Base-by-base conservation (phyloP, 2,113 vertebrate genomes). In the Tetrao urogallus region DNA sequence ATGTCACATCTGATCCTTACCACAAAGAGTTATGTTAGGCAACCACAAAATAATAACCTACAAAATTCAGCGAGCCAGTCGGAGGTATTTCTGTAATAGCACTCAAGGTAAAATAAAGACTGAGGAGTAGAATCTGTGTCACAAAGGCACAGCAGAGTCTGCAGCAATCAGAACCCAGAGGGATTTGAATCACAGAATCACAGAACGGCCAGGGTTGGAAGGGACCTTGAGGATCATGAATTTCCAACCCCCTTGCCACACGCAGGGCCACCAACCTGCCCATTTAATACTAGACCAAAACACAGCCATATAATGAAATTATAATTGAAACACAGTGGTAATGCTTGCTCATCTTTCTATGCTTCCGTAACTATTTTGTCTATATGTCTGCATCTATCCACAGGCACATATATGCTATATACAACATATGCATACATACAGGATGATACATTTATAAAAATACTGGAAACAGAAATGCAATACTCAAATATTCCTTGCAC, bases 41-140 rank as follows among this genome's bases (percentile, higher is more conserved):
- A 90, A 92, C 92, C 93, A 95, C 92, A 93, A 95, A 94, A 94
- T 42, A 97, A 84, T 58, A 52, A 93, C 82, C 70, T 84, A 93
- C 36, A 75, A 79, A 75, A 93, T 47, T 81, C 40, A 72, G 52
- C 76, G 76, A 91, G 54, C 61, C 63, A 73, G 14, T 25, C 61
- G 30, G 66, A 95, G 32, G 19, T 82, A 84, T 38, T 90, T 75
- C 40, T 73, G 56, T 65, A 86, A 75, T 5, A 86, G 57, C n/a
- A 93, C 36, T 63, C 43, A 86, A 84, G 73, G 90, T 63, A 91
- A 90, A 90, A 90, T 76, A 89, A 89, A 82, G 79, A 81, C 30
- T 42, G 32, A 57, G 82, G 47, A 73, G 42, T 9, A 91, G 56
- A 36, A 38, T 69, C 40, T 64, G 13, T 38, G 82, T 48, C 60